Evolutionary conservation across 2,888 invertebrate genomes (phyloP), one percentile per base, ranked within the genome.

Genomic region (Formica aserva): DNA sequence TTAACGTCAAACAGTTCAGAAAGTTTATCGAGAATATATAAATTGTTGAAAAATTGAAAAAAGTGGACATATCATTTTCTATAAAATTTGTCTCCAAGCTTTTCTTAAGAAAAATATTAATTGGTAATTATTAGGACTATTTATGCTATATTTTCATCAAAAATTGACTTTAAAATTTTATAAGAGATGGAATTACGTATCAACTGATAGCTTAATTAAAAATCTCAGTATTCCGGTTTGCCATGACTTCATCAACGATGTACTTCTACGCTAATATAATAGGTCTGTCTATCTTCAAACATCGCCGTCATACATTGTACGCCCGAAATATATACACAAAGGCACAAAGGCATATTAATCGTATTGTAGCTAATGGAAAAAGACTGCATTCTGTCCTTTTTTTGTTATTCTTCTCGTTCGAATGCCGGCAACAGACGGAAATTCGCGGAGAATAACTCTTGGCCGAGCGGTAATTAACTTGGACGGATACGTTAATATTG

Each of bases 401-500:
- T 8, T 9, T 6, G n/a, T 29, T 69, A 32, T 69, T 22, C 45
- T 35, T 38, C 22, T 60, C 32, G 3, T 57, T 57, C 0, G 22
- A 71, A 6, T 8, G 38, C 5, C 29, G 38, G 38, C n/a, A 77
- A 35, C 8, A 45, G 60, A 3, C 1, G 13, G 45, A 69, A 55
- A 22, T 29, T 45, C 41, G 22, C 22, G 22, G 71, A 45, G 71
- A 71, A 71, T 67, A 78, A 57, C 32, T 69, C 52, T 38, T 38
- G 18, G 26, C 11, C 26, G 32, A 48, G 13, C 18, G 41, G 8
- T 60, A 60, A 78, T 78, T 35, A 60, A 80, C 48, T 60, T 62
- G 60, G 13, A 13, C 26, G 45, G 38, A 48, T 32, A 69, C 32
- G 52, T 72, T 80, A 60, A 71, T 80, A 72, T 72, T 72, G 72